Evolutionary conservation across 1,140 invertebrate species (phyloP), one percentile per base, ranked within the genome.

Genomic region (Doryteuthis pealeii): DNA sequence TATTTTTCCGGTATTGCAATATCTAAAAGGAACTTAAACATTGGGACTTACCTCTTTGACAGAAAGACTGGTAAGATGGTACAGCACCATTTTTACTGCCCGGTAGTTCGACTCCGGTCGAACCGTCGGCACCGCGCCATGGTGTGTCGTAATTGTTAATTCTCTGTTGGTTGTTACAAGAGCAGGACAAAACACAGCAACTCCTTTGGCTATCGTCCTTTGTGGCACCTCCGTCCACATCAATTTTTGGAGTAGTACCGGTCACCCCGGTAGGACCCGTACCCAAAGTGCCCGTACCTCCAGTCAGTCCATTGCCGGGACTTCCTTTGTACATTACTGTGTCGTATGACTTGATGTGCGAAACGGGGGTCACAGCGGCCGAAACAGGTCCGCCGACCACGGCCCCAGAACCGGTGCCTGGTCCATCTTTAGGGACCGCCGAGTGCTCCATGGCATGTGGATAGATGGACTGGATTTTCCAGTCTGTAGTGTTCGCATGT

Each of bases 121-220:
- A 76, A 45, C 81, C 78, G 14, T 81, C 83, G 1, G 81, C 68
- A 15, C 74, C 76, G 31, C 83, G 79, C 84, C 84, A 85, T 5
- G 79, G 75, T 75, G 81, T 82, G 74, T 85, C 83, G 76, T 84
- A 75, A 72, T 82, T 81, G 71, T 81, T 82, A 31, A 83, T 74
- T 71, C 83, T 74, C 73, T 84, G 82, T 54, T 83, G 80, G 70
- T 76, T 82, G 72, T 79, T 84, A 74, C 84, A 85, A 28, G 80
- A 77, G 67, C 83, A 85, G 0, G 84, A 84, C 32, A 85, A 79
- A 65, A 83, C 83, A 78, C 84, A 85, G 74, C 83, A 85, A 31
- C 80, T 84, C 31, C 82, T 78, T 74, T 81, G 79, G 49, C 77
- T 76, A 58, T 84, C 84, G 43, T 85, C 84, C 32, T 80, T 73